Evolutionary conservation across 1,140 invertebrate species (phyloP).

Genomic region (Armadillidium nasatum): DNA sequence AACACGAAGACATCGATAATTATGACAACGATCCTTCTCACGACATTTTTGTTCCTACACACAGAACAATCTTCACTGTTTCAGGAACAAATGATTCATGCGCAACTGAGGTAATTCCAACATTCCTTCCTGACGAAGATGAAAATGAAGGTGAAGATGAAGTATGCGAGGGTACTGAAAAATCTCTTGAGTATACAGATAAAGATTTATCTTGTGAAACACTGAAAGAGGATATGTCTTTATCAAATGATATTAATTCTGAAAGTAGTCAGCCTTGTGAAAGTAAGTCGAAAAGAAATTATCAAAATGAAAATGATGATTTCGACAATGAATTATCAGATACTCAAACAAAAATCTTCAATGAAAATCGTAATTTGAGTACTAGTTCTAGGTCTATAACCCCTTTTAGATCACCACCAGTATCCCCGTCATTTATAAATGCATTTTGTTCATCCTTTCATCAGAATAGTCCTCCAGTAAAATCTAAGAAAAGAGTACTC

Average conservation of each 20-base stretch:
- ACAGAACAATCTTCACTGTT: not conserved
- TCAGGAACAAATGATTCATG: not conserved
- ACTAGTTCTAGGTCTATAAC: too few relatives aligned
- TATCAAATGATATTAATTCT: too few relatives aligned
- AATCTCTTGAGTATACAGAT: too few relatives aligned
- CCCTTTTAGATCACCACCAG: not conserved
- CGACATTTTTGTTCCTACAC: not conserved
- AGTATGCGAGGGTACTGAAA: too few relatives aligned
- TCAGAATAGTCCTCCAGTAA: not conserved
- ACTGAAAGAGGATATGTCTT: too few relatives aligned
- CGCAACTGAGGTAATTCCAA: not conserved
- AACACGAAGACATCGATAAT: not conserved
- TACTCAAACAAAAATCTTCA: not conserved
- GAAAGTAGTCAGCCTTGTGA: too few relatives aligned
- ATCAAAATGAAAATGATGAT: not conserved
- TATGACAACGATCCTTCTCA: not conserved
- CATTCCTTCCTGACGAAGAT: too few relatives aligned
- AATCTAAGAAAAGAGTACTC: not conserved
- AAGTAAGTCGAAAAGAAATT: too few relatives aligned
- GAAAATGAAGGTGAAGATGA: too few relatives aligned
- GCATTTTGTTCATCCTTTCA: not conserved
- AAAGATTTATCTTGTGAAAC: too few relatives aligned
- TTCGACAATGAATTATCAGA: not conserved
- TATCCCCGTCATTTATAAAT: not conserved
- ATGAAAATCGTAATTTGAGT: not conserved